Evolutionary conservation across 1,140 invertebrate species (phyloP), one percentile per base, ranked within the genome.

Genomic region (Eulimnadia texana): DNA sequence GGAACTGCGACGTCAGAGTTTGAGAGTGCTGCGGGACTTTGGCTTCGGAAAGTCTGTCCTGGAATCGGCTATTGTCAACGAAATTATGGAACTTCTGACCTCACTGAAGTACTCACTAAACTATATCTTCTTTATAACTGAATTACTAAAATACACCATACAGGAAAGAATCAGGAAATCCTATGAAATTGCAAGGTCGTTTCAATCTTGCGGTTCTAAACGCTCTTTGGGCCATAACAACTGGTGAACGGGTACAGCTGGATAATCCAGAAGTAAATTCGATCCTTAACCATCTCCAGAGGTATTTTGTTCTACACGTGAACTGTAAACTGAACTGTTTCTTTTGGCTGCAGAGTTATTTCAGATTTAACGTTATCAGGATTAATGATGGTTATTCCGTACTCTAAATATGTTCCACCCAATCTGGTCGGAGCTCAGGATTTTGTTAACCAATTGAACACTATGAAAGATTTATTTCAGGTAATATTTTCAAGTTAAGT

Each of bases 161-260:
- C 23, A 58, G 33, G 20, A 58, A 58, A 25, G 24, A 24, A 2
- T 13, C 16, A 23, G 56, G 56, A 16, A 9, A 24, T 24, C 28
- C 56, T 3, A 16, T 28, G 19, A 13, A 58, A 19, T 11, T 29
- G 11, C 20, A 28, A 13, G 33, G 33, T 16, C 24, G 33, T 2
- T 58, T 58, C 25, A 58, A 28, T 20, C n/a, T 58, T 11, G 11
- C 56, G 19, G 56, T 58, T 29, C 20, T 58, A n/a, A 58, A 58
- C 25, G 56, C 56, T 11, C 25, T 58, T 6, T 58, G 56, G 56
- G 25, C 56, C 1, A 58, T 58, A 13, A 58, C 56, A 16, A 58
- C 56, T 11, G 56, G 56, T 1, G 56, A 58, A 29, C 56, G 56
- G 10, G 19, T 58, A 23, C 33, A n/a, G 11, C 20, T 24, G 9